Evolutionary conservation across 2,888 invertebrate genomes (phyloP).

Genomic region (Pristionchus fissidentatus): DNA sequence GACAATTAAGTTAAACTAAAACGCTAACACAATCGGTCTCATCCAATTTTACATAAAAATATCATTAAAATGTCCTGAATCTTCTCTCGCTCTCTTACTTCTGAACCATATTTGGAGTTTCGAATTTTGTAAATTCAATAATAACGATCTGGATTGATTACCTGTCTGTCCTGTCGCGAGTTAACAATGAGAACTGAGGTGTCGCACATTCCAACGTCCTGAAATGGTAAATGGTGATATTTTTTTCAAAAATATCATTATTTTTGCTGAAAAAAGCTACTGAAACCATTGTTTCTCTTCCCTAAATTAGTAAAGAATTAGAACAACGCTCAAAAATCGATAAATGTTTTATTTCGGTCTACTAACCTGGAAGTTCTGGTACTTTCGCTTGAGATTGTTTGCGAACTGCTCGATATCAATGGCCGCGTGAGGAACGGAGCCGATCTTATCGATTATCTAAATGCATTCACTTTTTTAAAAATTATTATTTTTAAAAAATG

Average conservation of each 20-base stretch:
- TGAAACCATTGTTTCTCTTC: neutral
- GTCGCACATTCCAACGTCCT: slow-evolving; percentile 73
- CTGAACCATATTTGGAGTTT: too few species aligned
- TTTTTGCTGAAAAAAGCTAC: neutral
- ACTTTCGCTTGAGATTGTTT: slow-evolving; percentile 69
- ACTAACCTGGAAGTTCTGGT: slow-evolving; percentile 72
- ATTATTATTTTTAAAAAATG: neutral
- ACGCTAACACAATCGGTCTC: too few species aligned
- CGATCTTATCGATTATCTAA: slow-evolving; percentile 68
- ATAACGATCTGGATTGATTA: too few species aligned
- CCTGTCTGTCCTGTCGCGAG: slow-evolving; percentile 71
- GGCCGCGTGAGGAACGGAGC: slow-evolving; percentile 64
- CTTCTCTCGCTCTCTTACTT: too few species aligned
- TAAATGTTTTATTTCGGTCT: too few species aligned
- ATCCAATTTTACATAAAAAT: too few species aligned
- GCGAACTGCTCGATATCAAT: slow-evolving; percentile 74
- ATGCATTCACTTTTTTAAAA: neutral
- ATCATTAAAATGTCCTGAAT: too few species aligned
- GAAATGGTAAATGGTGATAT: neutral
- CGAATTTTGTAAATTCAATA: too few species aligned
- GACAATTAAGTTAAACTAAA: neutral
- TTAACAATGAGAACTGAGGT: slow-evolving; percentile 74
- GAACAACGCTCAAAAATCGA: neutral
- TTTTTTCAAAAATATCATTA: neutral
- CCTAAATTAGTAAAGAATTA: slow-evolving; percentile 4